Evolutionary conservation across 2,888 invertebrate genomes (phyloP).

Genomic region (Drosophila anomelani): DNA sequence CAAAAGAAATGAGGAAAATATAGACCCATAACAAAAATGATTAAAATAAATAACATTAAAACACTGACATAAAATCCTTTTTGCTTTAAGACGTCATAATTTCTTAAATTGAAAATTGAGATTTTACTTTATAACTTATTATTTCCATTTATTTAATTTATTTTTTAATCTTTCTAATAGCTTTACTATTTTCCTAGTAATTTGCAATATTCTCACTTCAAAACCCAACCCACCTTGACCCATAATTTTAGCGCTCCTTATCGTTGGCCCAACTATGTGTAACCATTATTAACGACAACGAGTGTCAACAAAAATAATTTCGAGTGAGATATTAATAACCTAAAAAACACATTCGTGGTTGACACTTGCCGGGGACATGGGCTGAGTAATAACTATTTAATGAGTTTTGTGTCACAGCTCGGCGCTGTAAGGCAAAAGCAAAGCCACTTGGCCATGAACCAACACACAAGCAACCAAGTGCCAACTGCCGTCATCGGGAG

Average conservation of each 20-base stretch:
- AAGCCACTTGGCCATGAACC: constrained; percentile 59
- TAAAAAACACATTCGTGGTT: constrained; percentile 53
- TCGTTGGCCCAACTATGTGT: not conserved
- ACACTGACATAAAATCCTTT: too few species aligned
- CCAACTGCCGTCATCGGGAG: constrained; percentile 35
- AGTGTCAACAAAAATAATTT: constrained; percentile 29
- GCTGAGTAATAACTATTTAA: constrained; percentile 75
- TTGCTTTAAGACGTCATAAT: too few species aligned
- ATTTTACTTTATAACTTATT: not conserved
- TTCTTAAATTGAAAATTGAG: too few species aligned
- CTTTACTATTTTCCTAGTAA: not conserved
- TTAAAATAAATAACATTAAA: too few species aligned
- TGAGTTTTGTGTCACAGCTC: constrained; percentile 64
- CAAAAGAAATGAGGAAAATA: too few species aligned
- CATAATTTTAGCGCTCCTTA: not conserved
- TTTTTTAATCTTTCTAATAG: not conserved
- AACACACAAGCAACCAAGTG: not conserved
- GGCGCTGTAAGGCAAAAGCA: constrained; percentile 46
- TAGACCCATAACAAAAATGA: too few species aligned
- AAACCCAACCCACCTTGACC: constrained; percentile 19
- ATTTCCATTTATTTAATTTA: too few species aligned
- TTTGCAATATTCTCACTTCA: not conserved
- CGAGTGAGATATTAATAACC: constrained; percentile 62
- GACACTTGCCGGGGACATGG: constrained; percentile 55
- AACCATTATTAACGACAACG: constrained; percentile 37